A percentile compares a stretch with the other conserved stretches of the same genome.
phyloP scores from a whole-genome alignment of 1,140 invertebrate species.

The Tetraneura akinire region DNA sequence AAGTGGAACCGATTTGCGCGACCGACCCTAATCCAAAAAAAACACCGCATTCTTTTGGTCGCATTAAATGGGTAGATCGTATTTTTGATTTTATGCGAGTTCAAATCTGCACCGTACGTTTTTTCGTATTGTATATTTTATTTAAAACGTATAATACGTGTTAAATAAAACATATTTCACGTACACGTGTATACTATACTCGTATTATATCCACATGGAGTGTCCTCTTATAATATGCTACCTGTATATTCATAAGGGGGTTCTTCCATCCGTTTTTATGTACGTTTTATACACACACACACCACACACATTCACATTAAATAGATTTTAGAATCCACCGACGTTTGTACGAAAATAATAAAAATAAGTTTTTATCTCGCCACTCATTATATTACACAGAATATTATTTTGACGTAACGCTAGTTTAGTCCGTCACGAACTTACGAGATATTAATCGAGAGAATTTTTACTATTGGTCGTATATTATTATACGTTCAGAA shows the following conservation, averaged over 20 bases:
- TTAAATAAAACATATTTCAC: not conserved
- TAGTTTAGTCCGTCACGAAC: too few species aligned
- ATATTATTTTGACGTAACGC: too few species aligned
- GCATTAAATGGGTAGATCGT: slow-evolving; percentile 17
- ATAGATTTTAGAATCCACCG: too few species aligned
- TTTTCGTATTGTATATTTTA: not conserved
- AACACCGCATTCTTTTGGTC: not conserved
- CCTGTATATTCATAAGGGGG: not conserved
- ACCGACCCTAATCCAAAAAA: slow-evolving; percentile 12
- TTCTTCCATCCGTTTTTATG: too few species aligned
- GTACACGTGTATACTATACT: not conserved
- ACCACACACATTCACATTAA: too few species aligned
- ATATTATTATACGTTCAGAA: too few species aligned
- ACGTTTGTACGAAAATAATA: too few species aligned
- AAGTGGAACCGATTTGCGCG: not conserved
- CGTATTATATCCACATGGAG: not conserved
- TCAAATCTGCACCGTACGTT: not conserved
- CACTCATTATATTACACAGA: too few species aligned
- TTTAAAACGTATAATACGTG: not conserved
- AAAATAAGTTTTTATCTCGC: too few species aligned
- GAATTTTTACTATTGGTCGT: too few species aligned
- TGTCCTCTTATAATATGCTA: not conserved
- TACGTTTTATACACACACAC: not conserved
- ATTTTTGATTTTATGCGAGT: slow-evolving; percentile 27
- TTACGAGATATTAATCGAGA: too few species aligned